Evolutionary conservation across 2,113 vertebrate genomes (phyloP).

Genomic region (Seriola rivoliana): DNA sequence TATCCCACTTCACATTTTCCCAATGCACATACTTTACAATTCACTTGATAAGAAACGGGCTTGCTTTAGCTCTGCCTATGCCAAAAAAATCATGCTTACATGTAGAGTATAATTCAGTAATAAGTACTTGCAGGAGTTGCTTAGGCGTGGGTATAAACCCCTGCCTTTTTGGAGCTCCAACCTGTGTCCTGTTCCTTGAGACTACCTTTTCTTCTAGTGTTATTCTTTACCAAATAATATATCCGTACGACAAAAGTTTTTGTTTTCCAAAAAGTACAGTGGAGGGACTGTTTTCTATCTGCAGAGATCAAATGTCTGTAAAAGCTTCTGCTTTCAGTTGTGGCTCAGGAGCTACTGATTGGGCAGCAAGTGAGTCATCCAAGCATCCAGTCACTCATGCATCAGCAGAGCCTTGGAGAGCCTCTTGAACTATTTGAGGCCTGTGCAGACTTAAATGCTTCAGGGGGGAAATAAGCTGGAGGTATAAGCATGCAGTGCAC

Average conservation of each 20-base stretch:
- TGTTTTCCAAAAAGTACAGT: slow-evolving; percentile 33
- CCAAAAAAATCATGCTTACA: neutral
- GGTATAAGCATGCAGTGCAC: slow-evolving; percentile 71
- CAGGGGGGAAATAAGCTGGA: slow-evolving; percentile 73
- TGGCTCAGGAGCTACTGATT: slow-evolving; percentile 66
- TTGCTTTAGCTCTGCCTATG: neutral
- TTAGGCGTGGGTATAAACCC: neutral
- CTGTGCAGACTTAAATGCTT: slow-evolving; percentile 77
- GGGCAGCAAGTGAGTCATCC: slow-evolving; percentile 79
- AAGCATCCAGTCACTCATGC: slow-evolving; percentile 74
- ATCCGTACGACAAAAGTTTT: slow-evolving; percentile 1
- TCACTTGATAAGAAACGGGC: neutral
- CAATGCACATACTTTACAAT: slow-evolving; percentile 22
- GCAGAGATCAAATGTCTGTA: slow-evolving; percentile 47
- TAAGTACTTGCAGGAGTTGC: neutral
- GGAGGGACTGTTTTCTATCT: slow-evolving; percentile 22
- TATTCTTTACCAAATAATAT: neutral
- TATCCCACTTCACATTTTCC: slow-evolving; percentile 32
- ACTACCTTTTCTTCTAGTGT: neutral
- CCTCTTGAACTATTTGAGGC: slow-evolving; percentile 81
- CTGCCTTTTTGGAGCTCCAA: neutral
- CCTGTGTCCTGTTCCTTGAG: neutral
- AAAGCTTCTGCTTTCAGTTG: slow-evolving; percentile 66
- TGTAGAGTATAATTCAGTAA: neutral
- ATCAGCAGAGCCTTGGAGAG: slow-evolving; percentile 73